Evolutionary conservation across 2,797 vertebrate genomes (phyloP).

Genomic region (Petrocephalus schoutedeni): DNA sequence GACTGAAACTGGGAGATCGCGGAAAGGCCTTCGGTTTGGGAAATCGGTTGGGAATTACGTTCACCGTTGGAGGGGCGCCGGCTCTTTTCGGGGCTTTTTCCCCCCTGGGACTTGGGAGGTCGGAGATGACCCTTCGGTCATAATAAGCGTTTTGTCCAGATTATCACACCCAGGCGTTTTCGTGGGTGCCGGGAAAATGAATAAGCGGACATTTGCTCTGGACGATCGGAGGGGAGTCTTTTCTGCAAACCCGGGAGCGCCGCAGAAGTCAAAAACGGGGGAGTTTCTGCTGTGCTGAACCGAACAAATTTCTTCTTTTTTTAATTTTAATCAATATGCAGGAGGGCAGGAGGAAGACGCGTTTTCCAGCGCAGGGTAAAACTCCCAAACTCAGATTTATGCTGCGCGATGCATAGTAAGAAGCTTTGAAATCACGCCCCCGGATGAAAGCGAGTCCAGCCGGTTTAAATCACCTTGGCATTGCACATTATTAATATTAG

Average conservation of each 20-base stretch:
- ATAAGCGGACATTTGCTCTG: neutral
- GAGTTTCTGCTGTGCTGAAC: neutral
- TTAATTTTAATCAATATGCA: neutral
- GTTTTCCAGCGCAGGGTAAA: neutral
- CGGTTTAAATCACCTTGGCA: constrained; percentile 49
- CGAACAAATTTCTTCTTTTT: neutral
- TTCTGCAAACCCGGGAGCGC: neutral
- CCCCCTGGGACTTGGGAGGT: neutral
- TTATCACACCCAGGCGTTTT: neutral
- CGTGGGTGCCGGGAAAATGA: neutral
- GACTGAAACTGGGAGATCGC: neutral
- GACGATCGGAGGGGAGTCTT: neutral
- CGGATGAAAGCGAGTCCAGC: neutral
- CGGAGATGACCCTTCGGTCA: neutral
- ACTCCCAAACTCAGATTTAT: neutral
- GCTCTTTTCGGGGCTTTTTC: neutral
- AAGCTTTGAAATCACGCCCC: neutral
- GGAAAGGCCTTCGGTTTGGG: constrained; percentile 15
- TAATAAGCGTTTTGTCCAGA: neutral
- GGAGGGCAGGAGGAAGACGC: neutral
- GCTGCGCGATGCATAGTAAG: neutral
- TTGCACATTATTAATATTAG: constrained; percentile 59
- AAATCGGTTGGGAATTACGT: constrained; percentile 5
- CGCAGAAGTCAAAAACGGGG: neutral
- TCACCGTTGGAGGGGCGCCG: neutral